Evolutionary conservation across 2,888 invertebrate genomes (phyloP), one percentile per base, ranked within the genome.

Genomic region (Nomada fabriciana): DNA sequence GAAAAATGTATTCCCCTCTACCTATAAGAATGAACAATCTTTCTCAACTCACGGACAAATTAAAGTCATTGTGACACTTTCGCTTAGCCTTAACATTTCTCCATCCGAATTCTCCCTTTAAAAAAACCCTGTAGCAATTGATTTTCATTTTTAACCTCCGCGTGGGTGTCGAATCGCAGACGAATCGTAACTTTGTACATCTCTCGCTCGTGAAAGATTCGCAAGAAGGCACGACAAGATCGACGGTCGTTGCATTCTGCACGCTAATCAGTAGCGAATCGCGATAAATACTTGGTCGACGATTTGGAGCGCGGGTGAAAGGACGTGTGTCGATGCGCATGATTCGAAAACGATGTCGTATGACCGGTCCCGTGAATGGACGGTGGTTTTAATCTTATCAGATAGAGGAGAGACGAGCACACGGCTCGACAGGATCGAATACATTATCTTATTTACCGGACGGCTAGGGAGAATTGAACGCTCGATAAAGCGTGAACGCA

Each of bases 401-500:
- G 79, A 81, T 81, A 70, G 71, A n/a, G 60, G 74, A 67, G 70
- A n/a, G 25, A 15, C 15, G 61, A 29, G 57, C 25, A 18, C n/a
- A 10, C 9, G 18, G 57, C 52, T 9, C 50, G 60, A 76, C 76
- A 76, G 76, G 76, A 76, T 82, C 82, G 80, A 76, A 82, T 80
- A 72, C 76, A 80, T 80, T 76, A 82, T 76, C 75, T 78, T 82
- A 76, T 78, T 85, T 85, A 72, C 63, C 67, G 52, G 47, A 29
- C 71, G 50, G 60, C 63, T 52, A 50, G 42, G 43, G 55, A 75
- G 25, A 75, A 72, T 76, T 84, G 57, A 75, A 83, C 59, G 81
- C 55, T 42, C 78, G 84, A 78, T 81, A 86, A 83, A 83, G 63
- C 63, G 70, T 63, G 70, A 76, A 75, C 75, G 82, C 70, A 82